Evolutionary conservation across 2,113 vertebrate genomes (phyloP), one percentile per base, ranked within the genome.

Genomic region (Chiloscyllium plagiosum): DNA sequence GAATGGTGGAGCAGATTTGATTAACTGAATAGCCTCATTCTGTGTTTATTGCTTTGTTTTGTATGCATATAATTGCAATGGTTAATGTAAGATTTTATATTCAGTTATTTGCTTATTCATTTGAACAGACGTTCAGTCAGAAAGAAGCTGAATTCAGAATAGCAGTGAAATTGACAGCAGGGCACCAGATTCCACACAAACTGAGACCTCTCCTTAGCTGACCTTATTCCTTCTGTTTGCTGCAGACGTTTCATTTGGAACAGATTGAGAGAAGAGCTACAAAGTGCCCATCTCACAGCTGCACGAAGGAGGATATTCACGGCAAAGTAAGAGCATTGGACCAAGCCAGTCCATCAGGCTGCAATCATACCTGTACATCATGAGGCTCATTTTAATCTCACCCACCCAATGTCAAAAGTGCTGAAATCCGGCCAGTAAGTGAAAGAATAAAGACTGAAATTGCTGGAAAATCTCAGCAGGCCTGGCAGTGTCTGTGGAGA

Each of bases 321-420:
- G 96, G 96, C 65, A 97, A 97, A 97, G 97, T 96, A 78, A 0
- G 96, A 4, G 3, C 86, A 19, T 26, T 17, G 22, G 61, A 33
- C 33, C 33, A 15, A 52, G 26, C 26, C 50, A 10, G 50, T 33
- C 56, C 56, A 12, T 61, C 13, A 61, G 26, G 0, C 87, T 29
- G 52, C 12, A 12, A 1, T n/a, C 52, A 66, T 20, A 5, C 37
- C 61, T 93, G n/a, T 37, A n/a, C 61, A 17, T 90, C 61, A 33
- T 15, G 17, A 6, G 6, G 4, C 3, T 90, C 52, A 90, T 56
- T 90, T 56, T 56, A 33, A 29, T 7, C 87, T 13, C 26, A 5
- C 47, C 17, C n/a, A 13, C 8, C 86, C 47, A 8, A 22, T 0
- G 20, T 19, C 42, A 19, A 26, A 22, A 50, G 5, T 8, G 24